Percentiles rank a stretch among this genome's conserved stretches.
Evolutionary conservation across 2,113 vertebrate genomes (phyloP).

Genomic region (Malurus alboscapulatus): DNA sequence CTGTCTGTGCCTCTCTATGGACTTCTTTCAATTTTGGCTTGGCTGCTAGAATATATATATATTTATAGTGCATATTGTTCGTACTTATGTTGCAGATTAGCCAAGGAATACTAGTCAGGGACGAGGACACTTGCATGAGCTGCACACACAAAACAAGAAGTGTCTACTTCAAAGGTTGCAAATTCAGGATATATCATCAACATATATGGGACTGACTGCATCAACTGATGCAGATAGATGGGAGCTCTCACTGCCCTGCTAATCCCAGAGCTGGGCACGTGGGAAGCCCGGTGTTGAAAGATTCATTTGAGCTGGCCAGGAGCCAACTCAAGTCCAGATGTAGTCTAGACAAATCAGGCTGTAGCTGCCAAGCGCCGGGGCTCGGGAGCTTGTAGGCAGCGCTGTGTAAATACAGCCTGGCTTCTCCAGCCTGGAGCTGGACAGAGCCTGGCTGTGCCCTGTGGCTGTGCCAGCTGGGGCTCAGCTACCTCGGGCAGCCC

Average conservation of each 20-base stretch:
- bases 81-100: background rate
- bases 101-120: background rate
- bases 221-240: background rate
- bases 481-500: background rate
- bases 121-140: background rate
- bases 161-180: background rate
- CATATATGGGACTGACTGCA: background rate
- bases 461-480: background rate
- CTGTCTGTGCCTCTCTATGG: background rate
- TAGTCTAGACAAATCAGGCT: constrained; percentile 45
- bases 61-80: background rate
- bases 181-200: background rate
- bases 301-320: constrained; percentile 22
- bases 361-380: background rate
- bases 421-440: background rate
- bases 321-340: constrained; percentile 40
- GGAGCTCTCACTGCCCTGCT: constrained; percentile 3
- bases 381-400: background rate
- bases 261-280: background rate
- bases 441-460: background rate
- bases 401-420: background rate
- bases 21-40: background rate
- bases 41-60: background rate
- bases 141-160: background rate
- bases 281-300: constrained; percentile 25